A percentile compares a stretch with the other conserved stretches of the same genome.
These are phyloP conservation scores for Leptinotarsa undecemlineata DNA, from an alignment of 1,140 invertebrate genomes.

Conservation along the genomic window DNA sequence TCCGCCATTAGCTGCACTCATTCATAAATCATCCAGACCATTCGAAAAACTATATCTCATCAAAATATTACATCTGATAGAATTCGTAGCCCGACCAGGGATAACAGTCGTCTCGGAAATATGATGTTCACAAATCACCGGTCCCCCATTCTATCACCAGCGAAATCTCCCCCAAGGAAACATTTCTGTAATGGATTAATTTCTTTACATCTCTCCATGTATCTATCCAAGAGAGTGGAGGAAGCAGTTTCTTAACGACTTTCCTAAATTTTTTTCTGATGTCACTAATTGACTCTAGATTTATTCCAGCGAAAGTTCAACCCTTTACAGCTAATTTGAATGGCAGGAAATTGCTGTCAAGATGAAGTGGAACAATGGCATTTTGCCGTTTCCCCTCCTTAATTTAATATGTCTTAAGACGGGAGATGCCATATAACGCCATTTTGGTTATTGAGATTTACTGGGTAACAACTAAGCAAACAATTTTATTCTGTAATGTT, in stretches of 20 bases:
- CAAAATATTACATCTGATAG: slow-evolving; percentile 1
- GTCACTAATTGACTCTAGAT: neutral
- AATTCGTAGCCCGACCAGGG: neutral
- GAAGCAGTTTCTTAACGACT: slow-evolving; percentile 7
- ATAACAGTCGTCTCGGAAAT: slow-evolving; percentile 6
- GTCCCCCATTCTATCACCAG: slow-evolving; percentile 1
- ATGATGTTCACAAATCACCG: slow-evolving; percentile 2
- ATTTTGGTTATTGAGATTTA: slow-evolving; percentile 11
- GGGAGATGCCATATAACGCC: slow-evolving; percentile 8
- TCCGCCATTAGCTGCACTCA: neutral
- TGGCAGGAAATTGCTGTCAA: slow-evolving; percentile 4
- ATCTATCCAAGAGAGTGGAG: neutral
- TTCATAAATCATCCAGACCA: neutral
- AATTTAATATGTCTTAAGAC: slow-evolving; percentile 8
- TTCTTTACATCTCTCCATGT: neutral
- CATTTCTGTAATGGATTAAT: slow-evolving; percentile 8
- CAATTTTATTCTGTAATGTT: too few species aligned
- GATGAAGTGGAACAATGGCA: neutral
- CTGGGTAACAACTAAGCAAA: too few species aligned
- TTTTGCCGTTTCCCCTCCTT: neutral
- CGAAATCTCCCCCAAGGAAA: slow-evolving; percentile 7
- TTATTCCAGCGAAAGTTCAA: slow-evolving; percentile 5
- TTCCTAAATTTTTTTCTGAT: slow-evolving; percentile 1
- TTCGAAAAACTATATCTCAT: neutral
- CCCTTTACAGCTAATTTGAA: slow-evolving; percentile 12